phyloP scores from a whole-genome alignment of 1,140 invertebrate genomes.

The Bombus sibiricus region DNA sequence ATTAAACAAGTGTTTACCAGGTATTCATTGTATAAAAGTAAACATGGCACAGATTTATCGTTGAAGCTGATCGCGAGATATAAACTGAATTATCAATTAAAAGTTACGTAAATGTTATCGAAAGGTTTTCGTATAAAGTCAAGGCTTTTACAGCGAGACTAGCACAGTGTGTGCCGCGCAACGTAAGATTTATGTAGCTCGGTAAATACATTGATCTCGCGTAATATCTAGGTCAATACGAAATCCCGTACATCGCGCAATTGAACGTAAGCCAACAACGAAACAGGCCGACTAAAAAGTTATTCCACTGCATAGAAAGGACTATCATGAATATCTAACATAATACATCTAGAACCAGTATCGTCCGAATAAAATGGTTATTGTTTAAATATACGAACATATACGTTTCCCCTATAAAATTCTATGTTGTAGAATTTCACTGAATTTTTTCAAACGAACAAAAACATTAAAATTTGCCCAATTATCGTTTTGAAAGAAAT shows the following conservation, averaged over 20 bases:
- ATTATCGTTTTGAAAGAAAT: no score
- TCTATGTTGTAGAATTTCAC: no score
- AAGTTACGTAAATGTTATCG: not conserved
- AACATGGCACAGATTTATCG: not conserved
- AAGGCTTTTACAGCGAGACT: not conserved
- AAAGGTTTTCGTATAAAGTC: not conserved
- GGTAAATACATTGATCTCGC: slow-evolving; percentile 45
- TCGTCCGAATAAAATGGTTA: not conserved
- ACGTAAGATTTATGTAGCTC: slow-evolving; percentile 25
- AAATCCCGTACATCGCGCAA: slow-evolving; percentile 45
- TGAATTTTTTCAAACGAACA: no score
- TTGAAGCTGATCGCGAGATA: not conserved
- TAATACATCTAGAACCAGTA: not conserved
- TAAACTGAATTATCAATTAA: no score
- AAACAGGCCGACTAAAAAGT: slow-evolving; percentile 16
- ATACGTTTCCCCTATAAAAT: no score
- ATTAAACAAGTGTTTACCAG: not conserved
- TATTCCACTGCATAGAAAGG: not conserved
- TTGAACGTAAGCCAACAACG: slow-evolving; percentile 48
- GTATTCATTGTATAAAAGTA: not conserved
- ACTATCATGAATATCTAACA: no score
- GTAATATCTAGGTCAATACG: slow-evolving; percentile 52
- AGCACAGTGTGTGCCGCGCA: not conserved
- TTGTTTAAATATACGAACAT: not conserved
- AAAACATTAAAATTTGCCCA: no score